Base-by-base conservation (phyloP, 2,797 vertebrate genomes). In the Calcarius lapponicus region DNA sequence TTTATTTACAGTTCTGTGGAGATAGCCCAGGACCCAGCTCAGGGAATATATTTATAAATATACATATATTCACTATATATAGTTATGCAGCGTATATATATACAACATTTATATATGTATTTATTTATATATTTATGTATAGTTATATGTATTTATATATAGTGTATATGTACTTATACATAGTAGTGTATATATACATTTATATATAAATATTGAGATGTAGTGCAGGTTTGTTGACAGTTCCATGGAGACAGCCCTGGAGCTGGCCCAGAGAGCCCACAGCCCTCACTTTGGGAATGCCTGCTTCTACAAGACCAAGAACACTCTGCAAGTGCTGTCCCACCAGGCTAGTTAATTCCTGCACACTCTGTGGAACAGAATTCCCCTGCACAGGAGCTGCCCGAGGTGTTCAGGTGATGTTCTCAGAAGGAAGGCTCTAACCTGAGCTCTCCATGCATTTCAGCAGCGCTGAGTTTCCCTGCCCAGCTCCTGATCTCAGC, bases 291-390 rank as follows among this genome's bases (percentile, higher is more conserved):
- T 25, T 10, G n/a, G 48, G 38, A 79, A 10, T 2, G 1, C 25
- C 38, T 29, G 16, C 32, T 58, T 57, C 58, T 22, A 45, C 0
- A 0, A 45, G 7, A 45, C 38, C n/a, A 47, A 26, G 48, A 21
- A 17, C 38, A 25, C 50, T n/a, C 57, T 36, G 11, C 25, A 40
- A 36, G 29, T 4, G 25, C 36, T 53, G 42, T 36, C 8, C 36
- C 2, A 3, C 3, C 5, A 1, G 14, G 8, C 29, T 0, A 17
- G 11, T 11, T 28, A 34, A 38, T 47, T 45, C 34, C 17, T 45
- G 7, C 4, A 17, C 45, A 8, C 10, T 53, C n/a, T 45, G 26
- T 8, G 8, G 2, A 10, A 36, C 0, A 15, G 22, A 69, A 87
- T 42, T 60, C 29, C 38, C 13, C 36, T 26, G 25, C 1, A 1